Evolutionary conservation across 2,797 vertebrate genomes (phyloP).

Genomic region (Botia kubotai): DNA sequence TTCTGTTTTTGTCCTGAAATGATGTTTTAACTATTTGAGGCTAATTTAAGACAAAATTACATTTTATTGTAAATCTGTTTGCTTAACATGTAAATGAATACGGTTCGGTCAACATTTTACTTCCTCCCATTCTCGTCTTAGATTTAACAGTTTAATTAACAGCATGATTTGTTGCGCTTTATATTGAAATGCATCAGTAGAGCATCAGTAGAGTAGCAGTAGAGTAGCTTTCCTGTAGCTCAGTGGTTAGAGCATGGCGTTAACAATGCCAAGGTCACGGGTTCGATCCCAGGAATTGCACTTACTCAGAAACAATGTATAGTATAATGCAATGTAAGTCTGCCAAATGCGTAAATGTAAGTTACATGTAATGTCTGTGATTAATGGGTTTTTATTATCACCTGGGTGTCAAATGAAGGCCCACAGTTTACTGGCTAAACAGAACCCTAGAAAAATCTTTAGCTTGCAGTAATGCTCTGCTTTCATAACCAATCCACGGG

Average conservation of each 20-base stretch:
- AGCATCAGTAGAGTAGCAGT: too few relatives aligned
- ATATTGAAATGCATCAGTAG: too few relatives aligned
- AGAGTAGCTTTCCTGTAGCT: too few relatives aligned
- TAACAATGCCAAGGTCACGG: too few relatives aligned
- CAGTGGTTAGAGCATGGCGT: too few relatives aligned
- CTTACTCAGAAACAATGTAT: too few relatives aligned
- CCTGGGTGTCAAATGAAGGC: slow-evolving; percentile 59
- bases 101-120: not conserved
- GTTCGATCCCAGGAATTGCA: too few relatives aligned
- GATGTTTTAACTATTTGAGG: not conserved
- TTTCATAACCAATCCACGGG: slow-evolving; percentile 64
- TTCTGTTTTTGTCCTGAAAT: not conserved
- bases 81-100: not conserved
- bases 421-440: slow-evolving; percentile 76
- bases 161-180: too few relatives aligned
- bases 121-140: not conserved
- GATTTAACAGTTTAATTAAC: not conserved
- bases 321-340: too few relatives aligned
- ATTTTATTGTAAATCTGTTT: not conserved
- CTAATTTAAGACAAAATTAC: not conserved
- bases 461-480: slow-evolving; percentile 70
- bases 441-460: slow-evolving; percentile 82
- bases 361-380: too few relatives aligned
- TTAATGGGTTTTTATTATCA: not conserved
- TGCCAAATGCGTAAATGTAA: too few relatives aligned